These are phyloP conservation scores for Acropternis orthonyx DNA, from an alignment of 2,797 vertebrate genomes.

Conservation along the genomic window DNA sequence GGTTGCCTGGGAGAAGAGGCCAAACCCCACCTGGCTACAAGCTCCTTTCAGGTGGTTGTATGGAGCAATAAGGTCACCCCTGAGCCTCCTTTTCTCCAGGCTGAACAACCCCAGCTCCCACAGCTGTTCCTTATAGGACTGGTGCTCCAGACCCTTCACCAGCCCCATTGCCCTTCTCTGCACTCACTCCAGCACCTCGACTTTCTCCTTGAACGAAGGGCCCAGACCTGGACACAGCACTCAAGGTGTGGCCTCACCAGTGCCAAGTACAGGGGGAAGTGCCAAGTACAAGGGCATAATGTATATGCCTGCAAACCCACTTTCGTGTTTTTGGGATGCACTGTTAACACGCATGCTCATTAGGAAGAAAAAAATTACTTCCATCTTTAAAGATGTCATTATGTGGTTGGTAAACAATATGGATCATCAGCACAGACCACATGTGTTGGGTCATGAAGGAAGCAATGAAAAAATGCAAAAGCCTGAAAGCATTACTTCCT, in stretches of 20 bases:
- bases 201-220: not conserved
- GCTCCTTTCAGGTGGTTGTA: not conserved
- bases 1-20: not conserved
- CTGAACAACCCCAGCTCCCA: not conserved
- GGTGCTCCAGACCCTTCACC: not conserved
- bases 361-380: not conserved
- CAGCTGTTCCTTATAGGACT: not conserved
- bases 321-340: not conserved
- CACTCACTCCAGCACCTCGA: not conserved
- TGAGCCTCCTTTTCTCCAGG: not conserved
- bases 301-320: not conserved
- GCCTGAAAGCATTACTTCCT: not conserved
- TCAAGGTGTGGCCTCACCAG: not conserved
- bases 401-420: not conserved
- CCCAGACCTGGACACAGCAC: not conserved
- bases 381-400: not conserved
- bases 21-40: not conserved
- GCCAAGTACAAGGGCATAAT: not conserved
- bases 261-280: not conserved
- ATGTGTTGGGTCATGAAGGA: not conserved
- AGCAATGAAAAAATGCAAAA: not conserved
- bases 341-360: not conserved
- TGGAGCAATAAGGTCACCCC: too few relatives aligned
- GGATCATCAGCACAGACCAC: fast-evolving
- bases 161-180: not conserved